Evolutionary conservation across 2,888 invertebrate genomes (phyloP), one percentile per base, ranked within the genome.

Genomic region (Mimas tiliae): DNA sequence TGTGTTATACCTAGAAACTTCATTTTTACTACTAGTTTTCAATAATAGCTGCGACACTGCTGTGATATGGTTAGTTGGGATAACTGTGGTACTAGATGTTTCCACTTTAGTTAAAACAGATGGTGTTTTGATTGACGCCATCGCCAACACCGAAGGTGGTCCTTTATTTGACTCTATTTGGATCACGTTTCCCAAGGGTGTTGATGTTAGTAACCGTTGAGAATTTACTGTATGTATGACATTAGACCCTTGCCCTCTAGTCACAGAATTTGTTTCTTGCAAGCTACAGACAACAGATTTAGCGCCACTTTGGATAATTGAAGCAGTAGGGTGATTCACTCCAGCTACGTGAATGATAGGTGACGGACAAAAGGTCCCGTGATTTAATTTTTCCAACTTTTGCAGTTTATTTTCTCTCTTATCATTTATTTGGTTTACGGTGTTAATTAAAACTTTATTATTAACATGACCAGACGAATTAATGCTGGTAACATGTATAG

Each of bases 341-440:
- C 83, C 85, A 63, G 88, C 81, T 9, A 91, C 88, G 68, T 91
- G 93, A 70, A 93, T 88, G 67, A 92, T 85, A 12, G 92, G 89
- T 19, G 85, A 70, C 33, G 86, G 71, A 50, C 78, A 81, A 73
- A 86, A 90, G 16, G 86, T 73, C 7, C 83, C 68, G 65, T 87
- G 86, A 71, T 79, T 85, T n/a, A 80, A 74, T 68, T 84, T 85
- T 50, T 93, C 93, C 12, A 86, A 72, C 73, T 90, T 91, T 65
- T 78, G 81, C n/a, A 74, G 69, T 67, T 78, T 83, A 67, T 69
- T 82, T 68, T 92, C 93, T 69, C 88, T 83, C 76, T 90, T 91
- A 38, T 93, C 93, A 63, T 78, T 77, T n/a, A 88, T 50, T 68
- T 85, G 79, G 67, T 70, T 83, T 51, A 88, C 80, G 66, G 84